Conservation (phyloP, 2,888 invertebrate genomes). For the Drosophila mercatorum region DNA sequence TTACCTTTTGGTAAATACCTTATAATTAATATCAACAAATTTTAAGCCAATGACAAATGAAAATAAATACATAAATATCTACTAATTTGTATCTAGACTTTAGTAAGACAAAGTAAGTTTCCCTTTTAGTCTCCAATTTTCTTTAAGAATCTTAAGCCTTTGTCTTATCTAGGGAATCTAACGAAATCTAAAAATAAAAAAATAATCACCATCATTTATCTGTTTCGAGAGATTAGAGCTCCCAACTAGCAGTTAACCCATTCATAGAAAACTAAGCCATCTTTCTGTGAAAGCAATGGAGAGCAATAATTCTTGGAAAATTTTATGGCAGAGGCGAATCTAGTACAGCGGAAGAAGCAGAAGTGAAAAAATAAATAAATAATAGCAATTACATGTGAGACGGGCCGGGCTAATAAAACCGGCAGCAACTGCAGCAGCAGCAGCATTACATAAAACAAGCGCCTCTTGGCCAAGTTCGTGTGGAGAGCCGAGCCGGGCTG, state of each 20-base stretch:
- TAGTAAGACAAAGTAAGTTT: background rate
- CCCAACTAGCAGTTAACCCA: conserved; percentile 37
- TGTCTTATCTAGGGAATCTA: background rate
- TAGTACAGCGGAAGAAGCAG: conserved; percentile 12
- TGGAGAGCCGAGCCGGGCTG: conserved; percentile 10
- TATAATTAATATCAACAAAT: background rate
- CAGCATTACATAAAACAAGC: conserved; percentile 31
- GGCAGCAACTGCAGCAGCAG: conserved; percentile 22
- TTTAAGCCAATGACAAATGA: background rate
- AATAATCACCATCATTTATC: conserved; percentile 36
- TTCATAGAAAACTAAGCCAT: conserved; percentile 55
- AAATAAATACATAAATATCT: background rate
- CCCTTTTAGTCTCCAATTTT: background rate
- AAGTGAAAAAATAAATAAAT: conserved; percentile 49
- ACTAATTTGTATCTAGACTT: background rate
- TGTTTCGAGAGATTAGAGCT: conserved; percentile 50
- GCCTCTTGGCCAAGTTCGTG: conserved; percentile 40
- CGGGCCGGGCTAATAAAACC: conserved; percentile 58
- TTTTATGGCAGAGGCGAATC: conserved; percentile 12
- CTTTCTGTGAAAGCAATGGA: conserved; percentile 45
- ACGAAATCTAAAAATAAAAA: background rate
- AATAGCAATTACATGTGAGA: conserved; percentile 72
- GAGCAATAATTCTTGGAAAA: conserved; percentile 60
- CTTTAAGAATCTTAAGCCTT: background rate
- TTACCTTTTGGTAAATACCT: background rate